phyloP scores from a whole-genome alignment of 92 coral and sea anemone species.

The Actinostola sp. region DNA sequence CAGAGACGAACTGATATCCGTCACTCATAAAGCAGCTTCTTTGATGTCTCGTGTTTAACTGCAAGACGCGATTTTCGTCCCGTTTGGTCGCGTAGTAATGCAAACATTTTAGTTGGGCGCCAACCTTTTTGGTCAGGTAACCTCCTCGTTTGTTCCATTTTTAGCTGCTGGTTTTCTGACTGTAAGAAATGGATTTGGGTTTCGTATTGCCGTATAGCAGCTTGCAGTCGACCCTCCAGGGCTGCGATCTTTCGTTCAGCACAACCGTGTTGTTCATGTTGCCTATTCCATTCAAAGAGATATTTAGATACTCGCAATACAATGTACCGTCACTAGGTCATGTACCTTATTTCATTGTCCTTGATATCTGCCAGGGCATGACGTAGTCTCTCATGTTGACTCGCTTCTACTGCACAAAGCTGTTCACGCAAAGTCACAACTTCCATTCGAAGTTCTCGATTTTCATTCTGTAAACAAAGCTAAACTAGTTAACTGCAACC shows the following conservation, averaged over 20 bases:
- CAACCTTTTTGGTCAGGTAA: slow-evolving; percentile 6
- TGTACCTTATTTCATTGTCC: slow-evolving; percentile 47
- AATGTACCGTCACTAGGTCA: neutral
- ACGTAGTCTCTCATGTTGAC: slow-evolving; percentile 66
- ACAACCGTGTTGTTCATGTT: slow-evolving; percentile 69
- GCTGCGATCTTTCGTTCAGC: slow-evolving; percentile 76
- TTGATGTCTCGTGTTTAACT: too few species aligned
- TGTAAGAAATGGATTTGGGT: slow-evolving; percentile 71
- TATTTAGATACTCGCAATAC: neutral
- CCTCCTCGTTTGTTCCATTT: slow-evolving; percentile 13
- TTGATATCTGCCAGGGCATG: slow-evolving; percentile 54
- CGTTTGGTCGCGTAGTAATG: too few species aligned
- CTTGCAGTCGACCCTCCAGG: slow-evolving; percentile 67
- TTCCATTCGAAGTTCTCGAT: slow-evolving; percentile 61
- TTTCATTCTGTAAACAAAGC: slow-evolving; percentile 66
- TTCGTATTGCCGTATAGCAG: slow-evolving; percentile 77
- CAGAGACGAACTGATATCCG: too few species aligned
- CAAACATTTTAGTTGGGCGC: neutral
- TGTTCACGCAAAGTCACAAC: slow-evolving; percentile 72
- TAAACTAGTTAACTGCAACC: neutral
- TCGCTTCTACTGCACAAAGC: slow-evolving; percentile 59
- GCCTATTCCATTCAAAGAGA: slow-evolving; percentile 24
- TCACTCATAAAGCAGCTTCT: too few species aligned
- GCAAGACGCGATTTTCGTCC: too few species aligned
- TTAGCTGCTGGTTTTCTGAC: slow-evolving; percentile 66